phyloP scores from a whole-genome alignment of 2,797 vertebrate genomes.

The Syncerus caffer region DNA sequence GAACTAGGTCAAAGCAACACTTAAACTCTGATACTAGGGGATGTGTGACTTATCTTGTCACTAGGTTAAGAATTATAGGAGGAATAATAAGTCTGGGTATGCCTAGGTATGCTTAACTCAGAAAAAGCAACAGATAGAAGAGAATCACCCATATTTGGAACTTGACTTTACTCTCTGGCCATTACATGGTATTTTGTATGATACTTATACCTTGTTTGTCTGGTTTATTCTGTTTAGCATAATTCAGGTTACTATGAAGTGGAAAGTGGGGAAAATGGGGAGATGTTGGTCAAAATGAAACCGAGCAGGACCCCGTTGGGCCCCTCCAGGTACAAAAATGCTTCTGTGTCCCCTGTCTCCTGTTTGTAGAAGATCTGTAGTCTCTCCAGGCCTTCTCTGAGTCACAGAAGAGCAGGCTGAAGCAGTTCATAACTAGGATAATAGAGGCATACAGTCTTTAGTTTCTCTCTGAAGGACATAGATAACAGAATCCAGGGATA shows the following conservation, averaged over 20 bases:
- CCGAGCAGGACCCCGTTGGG: accelerated
- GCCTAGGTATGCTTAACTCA: background rate
- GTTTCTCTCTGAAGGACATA: background rate
- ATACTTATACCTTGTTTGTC: background rate
- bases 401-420: background rate
- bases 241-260: background rate
- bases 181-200: background rate
- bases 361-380: background rate
- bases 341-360: background rate
- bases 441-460: background rate
- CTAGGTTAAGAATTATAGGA: background rate
- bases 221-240: background rate
- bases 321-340: background rate
- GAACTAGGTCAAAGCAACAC: background rate
- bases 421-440: background rate
- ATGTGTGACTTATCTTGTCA: background rate
- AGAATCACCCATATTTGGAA: background rate
- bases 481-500: background rate
- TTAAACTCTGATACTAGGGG: background rate
- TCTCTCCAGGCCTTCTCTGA: background rate
- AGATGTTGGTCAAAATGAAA: background rate
- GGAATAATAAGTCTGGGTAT: background rate
- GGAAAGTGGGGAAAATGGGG: too few relatives aligned
- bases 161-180: background rate
- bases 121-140: background rate